phyloP scores from a whole-genome alignment of 2,888 invertebrate species.

The Platypus cylindrus region DNA sequence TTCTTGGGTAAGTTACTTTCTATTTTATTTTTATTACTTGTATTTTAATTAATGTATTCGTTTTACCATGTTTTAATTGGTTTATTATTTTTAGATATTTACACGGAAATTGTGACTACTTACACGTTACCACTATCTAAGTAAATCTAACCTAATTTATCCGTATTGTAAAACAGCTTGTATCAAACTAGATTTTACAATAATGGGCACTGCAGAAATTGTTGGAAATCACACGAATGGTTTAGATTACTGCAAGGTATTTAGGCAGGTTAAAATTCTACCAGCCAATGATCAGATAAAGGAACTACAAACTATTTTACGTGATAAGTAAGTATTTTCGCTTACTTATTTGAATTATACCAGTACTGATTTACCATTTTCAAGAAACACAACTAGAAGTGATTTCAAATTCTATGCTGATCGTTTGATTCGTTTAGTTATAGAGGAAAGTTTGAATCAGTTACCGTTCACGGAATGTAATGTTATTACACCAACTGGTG shows the following conservation, averaged over 20 bases:
- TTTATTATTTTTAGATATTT: too few species aligned
- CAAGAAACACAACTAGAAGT: constrained; percentile 78
- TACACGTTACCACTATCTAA: too few species aligned
- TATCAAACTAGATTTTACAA: too few species aligned
- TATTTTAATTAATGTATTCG: too few species aligned
- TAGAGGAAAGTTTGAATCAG: constrained; percentile 96
- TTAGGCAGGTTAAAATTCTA: constrained; percentile 56
- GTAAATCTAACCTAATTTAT: too few species aligned
- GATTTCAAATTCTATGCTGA: constrained; percentile 99
- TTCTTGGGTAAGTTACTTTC: too few species aligned
- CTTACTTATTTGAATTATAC: constrained; percentile 1
- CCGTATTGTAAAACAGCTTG: too few species aligned
- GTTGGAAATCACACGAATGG: constrained; percentile 23
- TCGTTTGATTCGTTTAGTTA: constrained; percentile 89
- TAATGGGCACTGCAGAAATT: constrained; percentile 34
- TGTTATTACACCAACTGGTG: constrained; percentile 88
- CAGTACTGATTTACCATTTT: constrained; percentile 25
- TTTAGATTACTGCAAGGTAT: constrained; percentile 35
- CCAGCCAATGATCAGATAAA: constrained; percentile 67
- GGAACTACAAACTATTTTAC: constrained; percentile 73
- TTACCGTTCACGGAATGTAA: constrained; percentile 84
- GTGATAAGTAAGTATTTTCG: constrained; percentile 56
- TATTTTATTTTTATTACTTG: too few species aligned
- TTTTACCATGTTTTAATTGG: too few species aligned
- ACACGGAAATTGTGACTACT: too few species aligned